phyloP scores from a whole-genome alignment of 2,797 vertebrate genomes.

The Liparis tanakae region DNA sequence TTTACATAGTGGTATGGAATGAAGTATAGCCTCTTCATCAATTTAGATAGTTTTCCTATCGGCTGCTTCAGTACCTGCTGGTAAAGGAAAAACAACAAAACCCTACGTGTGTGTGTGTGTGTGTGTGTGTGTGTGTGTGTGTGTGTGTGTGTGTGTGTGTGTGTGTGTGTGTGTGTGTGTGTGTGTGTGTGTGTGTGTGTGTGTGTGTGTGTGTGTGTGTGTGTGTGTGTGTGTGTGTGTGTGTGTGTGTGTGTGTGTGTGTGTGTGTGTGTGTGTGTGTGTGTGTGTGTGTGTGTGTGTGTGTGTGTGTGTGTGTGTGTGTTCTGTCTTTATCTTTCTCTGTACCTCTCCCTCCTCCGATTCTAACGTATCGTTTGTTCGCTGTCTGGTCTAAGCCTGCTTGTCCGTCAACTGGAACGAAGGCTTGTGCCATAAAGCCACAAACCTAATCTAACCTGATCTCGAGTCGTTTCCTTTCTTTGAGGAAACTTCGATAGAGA shows the following conservation, averaged over 20 bases:
- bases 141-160: constrained; percentile 27
- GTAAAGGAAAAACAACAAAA: constrained; percentile 57
- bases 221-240: constrained; percentile 13
- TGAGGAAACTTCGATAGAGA: constrained; percentile 1
- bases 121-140: constrained; percentile 18
- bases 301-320: constrained; percentile 10
- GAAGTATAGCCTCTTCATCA: constrained; percentile 42
- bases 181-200: constrained; percentile 10
- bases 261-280: constrained; percentile 26
- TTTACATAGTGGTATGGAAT: constrained; percentile 22
- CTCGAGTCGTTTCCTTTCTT: constrained; percentile 27
- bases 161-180: constrained; percentile 26
- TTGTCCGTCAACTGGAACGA: constrained; percentile 71
- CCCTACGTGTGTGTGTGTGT: constrained; percentile 49
- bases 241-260: constrained; percentile 29
- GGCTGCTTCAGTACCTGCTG: constrained; percentile 56
- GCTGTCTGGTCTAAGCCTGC: constrained; percentile 70
- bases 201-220: constrained; percentile 33
- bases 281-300: constrained; percentile 29
- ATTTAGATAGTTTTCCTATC: constrained; percentile 42
- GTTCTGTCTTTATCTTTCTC: constrained; percentile 32
- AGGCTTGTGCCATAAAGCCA: constrained; percentile 60
- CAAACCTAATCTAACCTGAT: constrained; percentile 48
- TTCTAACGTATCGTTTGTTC: constrained; percentile 49
- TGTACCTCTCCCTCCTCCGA: constrained; percentile 27